A percentile compares a stretch with the other conserved stretches of the same genome.
These are phyloP conservation scores for Pavo muticus DNA, from an alignment of 2,113 vertebrate genomes.

Conservation along the genomic window DNA sequence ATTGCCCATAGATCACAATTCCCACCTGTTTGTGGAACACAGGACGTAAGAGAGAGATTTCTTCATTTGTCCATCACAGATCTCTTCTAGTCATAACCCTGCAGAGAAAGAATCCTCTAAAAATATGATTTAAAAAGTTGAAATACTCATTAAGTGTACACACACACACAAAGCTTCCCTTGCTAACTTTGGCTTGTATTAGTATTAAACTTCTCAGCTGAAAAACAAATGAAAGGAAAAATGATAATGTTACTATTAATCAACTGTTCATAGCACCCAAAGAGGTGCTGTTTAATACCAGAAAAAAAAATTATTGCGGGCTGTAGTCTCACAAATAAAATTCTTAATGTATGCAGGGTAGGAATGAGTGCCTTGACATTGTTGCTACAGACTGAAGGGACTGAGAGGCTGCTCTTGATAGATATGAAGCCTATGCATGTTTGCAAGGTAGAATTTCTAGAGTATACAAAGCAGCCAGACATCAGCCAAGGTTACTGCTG, in stretches of 20 bases:
- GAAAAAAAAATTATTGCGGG: not conserved
- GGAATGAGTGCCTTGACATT: not conserved
- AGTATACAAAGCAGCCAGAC: not conserved
- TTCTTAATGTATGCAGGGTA: not conserved
- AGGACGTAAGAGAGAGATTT: not conserved
- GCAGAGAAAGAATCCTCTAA: not conserved
- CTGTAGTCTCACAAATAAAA: not conserved
- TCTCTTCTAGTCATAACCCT: not conserved
- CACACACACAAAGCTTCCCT: not conserved
- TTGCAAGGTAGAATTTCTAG: conserved; percentile 26
- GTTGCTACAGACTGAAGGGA: not conserved
- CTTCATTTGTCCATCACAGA: not conserved
- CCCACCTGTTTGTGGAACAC: not conserved
- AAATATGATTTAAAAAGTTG: not conserved
- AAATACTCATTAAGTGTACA: not conserved
- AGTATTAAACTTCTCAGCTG: not conserved
- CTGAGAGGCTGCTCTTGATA: not conserved
- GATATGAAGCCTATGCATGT: not conserved
- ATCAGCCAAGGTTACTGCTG: conserved; percentile 31
- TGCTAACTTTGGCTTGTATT: not conserved
- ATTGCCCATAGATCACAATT: not conserved
- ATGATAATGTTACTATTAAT: not conserved
- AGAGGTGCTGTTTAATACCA: not conserved
- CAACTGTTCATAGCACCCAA: not conserved
- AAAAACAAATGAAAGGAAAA: not conserved